Base-by-base conservation (phyloP, 1,140 invertebrate genomes). In the Drosophila melanica region DNA sequence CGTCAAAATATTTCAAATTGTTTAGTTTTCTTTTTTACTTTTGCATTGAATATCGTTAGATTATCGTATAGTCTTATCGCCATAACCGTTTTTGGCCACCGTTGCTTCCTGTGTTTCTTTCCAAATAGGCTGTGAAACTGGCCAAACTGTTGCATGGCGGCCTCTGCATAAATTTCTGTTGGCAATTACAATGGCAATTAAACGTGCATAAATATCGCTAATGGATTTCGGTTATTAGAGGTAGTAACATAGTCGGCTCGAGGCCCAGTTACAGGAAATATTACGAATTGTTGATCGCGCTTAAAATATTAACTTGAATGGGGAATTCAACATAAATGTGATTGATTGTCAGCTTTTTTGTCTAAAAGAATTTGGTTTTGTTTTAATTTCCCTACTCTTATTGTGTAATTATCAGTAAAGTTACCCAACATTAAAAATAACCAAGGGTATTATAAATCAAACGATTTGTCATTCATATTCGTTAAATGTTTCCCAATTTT, bases 121-220 rank as follows among this genome's bases (percentile, higher is more conserved):
- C 76, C 67, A 86, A 76, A 75, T 81, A 47, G 82, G 81, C 65
- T 79, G 57, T 54, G 37, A 27, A 53, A 45, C 58, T 66, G 51
- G 30, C 45, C 23, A 74, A 27, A 63, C 41, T 62, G 66, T 69
- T 77, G 68, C 65, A 64, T 75, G 67, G 67, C 42, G 30, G 30
- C 30, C 30, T 33, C 66, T 77, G 70, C 70, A 73, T 68, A 73
- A 75, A 82, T 87, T 86, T 35, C 33, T 75, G 62, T 79, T 65
- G 72, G 57, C 66, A 71, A 86, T 86, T 79, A 81, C 75, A 33
- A 67, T 53, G 65, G 37, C 82, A 87, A 86, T 86, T 86, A 86
- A 72, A 87, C 55, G 60, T 48, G 51, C 75, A 81, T 87, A 82
- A 86, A 87, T 79, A 81, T 76, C 65, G 62, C 65, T 81, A 79